Evolutionary conservation across 1,140 invertebrate genomes (phyloP), one percentile per base, ranked within the genome.

Genomic region (Zaprionus nigranus): DNA sequence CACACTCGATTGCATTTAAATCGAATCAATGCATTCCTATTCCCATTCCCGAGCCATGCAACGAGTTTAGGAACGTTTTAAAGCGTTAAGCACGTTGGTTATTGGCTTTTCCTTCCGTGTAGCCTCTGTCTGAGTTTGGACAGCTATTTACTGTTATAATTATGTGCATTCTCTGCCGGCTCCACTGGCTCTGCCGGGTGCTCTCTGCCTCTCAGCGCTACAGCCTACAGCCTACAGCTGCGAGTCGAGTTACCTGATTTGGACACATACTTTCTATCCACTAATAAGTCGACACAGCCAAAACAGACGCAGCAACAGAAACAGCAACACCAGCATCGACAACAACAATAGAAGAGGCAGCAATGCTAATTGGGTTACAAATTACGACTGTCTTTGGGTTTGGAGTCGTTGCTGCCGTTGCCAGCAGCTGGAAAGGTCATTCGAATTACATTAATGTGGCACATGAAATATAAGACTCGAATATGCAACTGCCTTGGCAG

Each of bases 211-310:
- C 38, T 6, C 26, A 5, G 12, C 38, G 26, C 34, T 58, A 59
- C 53, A 57, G 24, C 38, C 34, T 58, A 59, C 53, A 57, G 24
- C 38, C 30, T 34, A 34, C 30, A 34, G 62, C 24, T 58, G 69
- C 22, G 28, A 30, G 7, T 38, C 34, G 28, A 22, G 54, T 13
- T 63, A 36, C 64, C 73, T 24, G 49, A 68, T 75, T 75, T 81
- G 79, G 79, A 71, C 71, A 64, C 67, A 79, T 69, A 81, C 79
- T 81, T 81, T 81, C 79, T 79, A 79, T 78, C 79, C 76, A 75
- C 59, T 74, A 74, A 75, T 68, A 75, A 57, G 72, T 62, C 30
- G 28, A 61, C 46, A 34, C 28, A 46, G 43, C 46, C 24, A 62
- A 43, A 46, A 13, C 20, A 22, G n/a, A 20, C 20, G n/a, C 46